Percentiles rank a stretch among this genome's conserved stretches.
Conservation (phyloP, 1,140 invertebrate species). For the Rhagoletis zephyria region DNA sequence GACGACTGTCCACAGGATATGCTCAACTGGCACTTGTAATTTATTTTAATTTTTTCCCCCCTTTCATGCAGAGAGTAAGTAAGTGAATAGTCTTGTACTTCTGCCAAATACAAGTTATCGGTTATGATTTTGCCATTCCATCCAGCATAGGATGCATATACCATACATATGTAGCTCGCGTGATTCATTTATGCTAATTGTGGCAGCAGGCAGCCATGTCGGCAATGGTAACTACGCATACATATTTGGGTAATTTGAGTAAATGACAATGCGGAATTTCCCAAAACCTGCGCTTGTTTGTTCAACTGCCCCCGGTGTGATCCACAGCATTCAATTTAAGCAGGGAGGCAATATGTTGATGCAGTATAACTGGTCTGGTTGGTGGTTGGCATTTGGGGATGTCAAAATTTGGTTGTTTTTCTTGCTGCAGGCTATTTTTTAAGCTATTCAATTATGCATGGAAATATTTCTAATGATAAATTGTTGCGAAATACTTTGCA, state of each 20-base stretch:
- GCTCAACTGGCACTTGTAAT: conserved; percentile 48
- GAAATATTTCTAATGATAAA: conserved; percentile 38
- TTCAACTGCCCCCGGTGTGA: background rate
- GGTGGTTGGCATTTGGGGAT: conserved; percentile 34
- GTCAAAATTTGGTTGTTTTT: background rate
- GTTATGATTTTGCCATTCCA: conserved; percentile 17
- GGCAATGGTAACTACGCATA: background rate
- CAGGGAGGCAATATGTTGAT: background rate
- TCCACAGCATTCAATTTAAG: background rate
- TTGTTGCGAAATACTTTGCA: conserved; percentile 33
- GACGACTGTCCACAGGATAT: conserved; percentile 26
- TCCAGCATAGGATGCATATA: background rate
- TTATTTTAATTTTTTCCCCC: conserved; percentile 27
- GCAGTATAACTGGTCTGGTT: background rate
- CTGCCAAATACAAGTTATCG: background rate
- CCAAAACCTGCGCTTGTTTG: conserved; percentile 28
- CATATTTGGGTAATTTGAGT: conserved; percentile 9
- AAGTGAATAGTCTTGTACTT: conserved; percentile 9
- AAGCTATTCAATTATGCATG: conserved; percentile 24
- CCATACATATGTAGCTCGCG: background rate
- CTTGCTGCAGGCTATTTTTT: conserved; percentile 4
- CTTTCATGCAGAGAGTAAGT: background rate
- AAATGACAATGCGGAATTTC: conserved; percentile 25
- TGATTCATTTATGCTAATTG: conserved; percentile 48
- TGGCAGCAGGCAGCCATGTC: conserved; percentile 26